Evolutionary conservation across 2,113 vertebrate species (phyloP).

Genomic region (Podarcis muralis): DNA sequence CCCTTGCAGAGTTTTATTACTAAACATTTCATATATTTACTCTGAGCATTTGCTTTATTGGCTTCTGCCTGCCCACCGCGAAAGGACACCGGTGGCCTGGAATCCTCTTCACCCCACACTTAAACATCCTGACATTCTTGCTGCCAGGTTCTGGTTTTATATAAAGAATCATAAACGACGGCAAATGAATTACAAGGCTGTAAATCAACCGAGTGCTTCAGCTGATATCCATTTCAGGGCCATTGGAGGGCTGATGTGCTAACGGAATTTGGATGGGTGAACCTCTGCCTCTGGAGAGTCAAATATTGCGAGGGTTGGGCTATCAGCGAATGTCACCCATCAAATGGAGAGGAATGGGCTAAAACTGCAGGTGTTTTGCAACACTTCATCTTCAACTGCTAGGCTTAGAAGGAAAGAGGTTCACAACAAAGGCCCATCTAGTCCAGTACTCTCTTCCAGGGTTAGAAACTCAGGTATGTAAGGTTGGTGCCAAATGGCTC

Average conservation of each 20-base stretch:
- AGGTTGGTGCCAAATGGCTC: too few relatives aligned
- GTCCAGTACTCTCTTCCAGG: too few relatives aligned
- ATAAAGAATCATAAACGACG: slow-evolving; percentile 60
- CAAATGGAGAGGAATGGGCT: slow-evolving; percentile 33
- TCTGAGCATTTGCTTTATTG: slow-evolving; percentile 54
- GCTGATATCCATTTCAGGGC: slow-evolving; percentile 41
- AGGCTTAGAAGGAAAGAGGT: too few relatives aligned
- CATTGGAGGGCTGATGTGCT: slow-evolving; percentile 31
- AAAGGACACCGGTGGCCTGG: slow-evolving; percentile 37
- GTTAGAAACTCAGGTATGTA: too few relatives aligned
- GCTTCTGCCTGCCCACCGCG: slow-evolving; percentile 44
- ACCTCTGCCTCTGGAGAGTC: slow-evolving; percentile 36
- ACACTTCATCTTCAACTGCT: too few relatives aligned
- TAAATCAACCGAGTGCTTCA: slow-evolving; percentile 64
- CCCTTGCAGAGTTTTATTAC: slow-evolving; percentile 37
- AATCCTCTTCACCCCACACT: slow-evolving; percentile 51
- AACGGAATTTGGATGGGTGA: slow-evolving; percentile 50
- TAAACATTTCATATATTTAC: slow-evolving; percentile 49
- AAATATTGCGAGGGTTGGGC: slow-evolving; percentile 39
- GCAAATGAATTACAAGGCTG: slow-evolving; percentile 60
- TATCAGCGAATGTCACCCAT: slow-evolving; percentile 5
- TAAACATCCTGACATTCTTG: slow-evolving; percentile 27
- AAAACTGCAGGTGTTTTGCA: not conserved
- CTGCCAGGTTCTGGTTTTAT: slow-evolving; percentile 52
- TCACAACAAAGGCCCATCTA: not conserved